phyloP scores from a whole-genome alignment of 1,140 invertebrate species.

The Samia ricini region DNA sequence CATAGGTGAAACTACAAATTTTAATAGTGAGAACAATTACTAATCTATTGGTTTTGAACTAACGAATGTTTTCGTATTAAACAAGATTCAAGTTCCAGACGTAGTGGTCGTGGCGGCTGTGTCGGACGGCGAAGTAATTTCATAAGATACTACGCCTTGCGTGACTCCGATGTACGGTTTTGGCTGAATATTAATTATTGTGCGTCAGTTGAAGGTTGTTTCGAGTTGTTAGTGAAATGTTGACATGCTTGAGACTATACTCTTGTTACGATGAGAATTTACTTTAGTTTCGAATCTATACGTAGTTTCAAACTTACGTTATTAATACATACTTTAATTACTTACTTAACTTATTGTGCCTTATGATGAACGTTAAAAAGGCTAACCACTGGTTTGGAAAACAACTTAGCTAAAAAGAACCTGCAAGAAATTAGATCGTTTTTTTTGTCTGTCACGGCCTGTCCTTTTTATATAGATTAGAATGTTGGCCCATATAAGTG shows the following conservation, averaged over 20 bases:
- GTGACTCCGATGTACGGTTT: constrained; percentile 11
- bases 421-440: no score
- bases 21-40: not conserved
- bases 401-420: no score
- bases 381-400: no score
- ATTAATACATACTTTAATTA: not conserved
- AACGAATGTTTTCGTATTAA: not conserved
- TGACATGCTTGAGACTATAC: constrained; percentile 1
- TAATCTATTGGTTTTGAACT: not conserved
- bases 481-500: no score
- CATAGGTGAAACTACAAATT: not conserved
- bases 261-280: not conserved
- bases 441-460: no score
- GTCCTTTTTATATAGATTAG: no score
- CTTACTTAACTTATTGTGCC: no score
- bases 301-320: not conserved
- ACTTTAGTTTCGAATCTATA: not conserved
- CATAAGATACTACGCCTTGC: constrained; percentile 1
- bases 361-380: no score
- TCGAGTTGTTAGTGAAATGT: constrained; percentile 12
- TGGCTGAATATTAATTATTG: constrained; percentile 27
- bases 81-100: not conserved
- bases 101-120: not conserved
- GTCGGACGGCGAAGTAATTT: constrained; percentile 5
- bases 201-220: constrained; percentile 17